Evolutionary conservation across 2,113 vertebrate genomes (phyloP).

Genomic region (Tyto alba): DNA sequence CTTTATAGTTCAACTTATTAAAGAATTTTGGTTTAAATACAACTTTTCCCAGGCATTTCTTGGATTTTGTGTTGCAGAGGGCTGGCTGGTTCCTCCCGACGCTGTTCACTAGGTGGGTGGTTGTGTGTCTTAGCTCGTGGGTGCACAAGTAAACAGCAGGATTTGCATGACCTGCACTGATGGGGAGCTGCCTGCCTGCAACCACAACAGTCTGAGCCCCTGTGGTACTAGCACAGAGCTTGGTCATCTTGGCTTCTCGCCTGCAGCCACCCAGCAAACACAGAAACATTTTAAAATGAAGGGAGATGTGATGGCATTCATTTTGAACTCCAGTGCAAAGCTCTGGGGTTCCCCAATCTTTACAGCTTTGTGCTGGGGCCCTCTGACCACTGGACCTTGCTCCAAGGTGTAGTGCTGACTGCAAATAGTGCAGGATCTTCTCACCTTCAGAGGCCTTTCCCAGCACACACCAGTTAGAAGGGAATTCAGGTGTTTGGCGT

Average conservation of each 20-base stretch:
- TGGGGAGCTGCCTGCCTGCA: background rate
- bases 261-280: background rate
- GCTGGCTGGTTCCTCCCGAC: background rate
- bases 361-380: background rate
- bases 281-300: background rate
- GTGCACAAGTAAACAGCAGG: background rate
- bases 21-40: slow-evolving; percentile 55
- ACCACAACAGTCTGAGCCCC: fast-evolving
- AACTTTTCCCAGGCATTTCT: background rate
- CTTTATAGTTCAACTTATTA: slow-evolving; percentile 60
- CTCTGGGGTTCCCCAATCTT: background rate
- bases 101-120: background rate
- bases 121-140: fast-evolving
- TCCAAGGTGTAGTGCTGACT: background rate
- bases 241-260: background rate
- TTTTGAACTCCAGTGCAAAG: background rate
- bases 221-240: background rate
- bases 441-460: background rate
- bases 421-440: background rate
- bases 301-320: background rate
- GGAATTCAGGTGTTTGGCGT: fast-evolving
- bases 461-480: background rate
- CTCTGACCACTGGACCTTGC: background rate
- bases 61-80: background rate
- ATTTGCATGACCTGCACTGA: background rate